Percentiles rank a stretch among this genome's conserved stretches.
Conservation (phyloP, 64 coral and sea anemone species). For the Dendronephthya gigantea region DNA sequence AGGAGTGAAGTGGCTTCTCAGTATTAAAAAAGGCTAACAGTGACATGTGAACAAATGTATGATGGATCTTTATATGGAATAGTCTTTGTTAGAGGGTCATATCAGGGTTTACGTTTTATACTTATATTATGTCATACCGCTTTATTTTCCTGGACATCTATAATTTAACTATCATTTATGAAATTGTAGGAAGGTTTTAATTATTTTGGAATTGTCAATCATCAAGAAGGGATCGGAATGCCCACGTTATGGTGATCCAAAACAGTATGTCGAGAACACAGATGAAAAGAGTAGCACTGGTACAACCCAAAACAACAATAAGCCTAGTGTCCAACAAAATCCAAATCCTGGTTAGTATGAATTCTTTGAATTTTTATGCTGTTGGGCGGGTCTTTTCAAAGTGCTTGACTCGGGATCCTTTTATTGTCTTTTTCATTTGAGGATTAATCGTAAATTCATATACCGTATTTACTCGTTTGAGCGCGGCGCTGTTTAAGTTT, state of each 20-base stretch:
- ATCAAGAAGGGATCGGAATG: constrained; percentile 58
- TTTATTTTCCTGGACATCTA: neutral
- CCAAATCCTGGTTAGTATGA: neutral
- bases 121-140: neutral
- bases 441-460: too few species aligned
- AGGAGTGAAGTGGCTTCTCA: too few species aligned
- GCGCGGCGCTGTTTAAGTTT: too few species aligned
- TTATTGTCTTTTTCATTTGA: too few species aligned
- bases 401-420: too few species aligned
- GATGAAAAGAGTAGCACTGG: neutral
- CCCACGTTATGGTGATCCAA: constrained; percentile 77
- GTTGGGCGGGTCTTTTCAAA: too few species aligned
- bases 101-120: neutral
- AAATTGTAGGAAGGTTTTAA: constrained; percentile 67
- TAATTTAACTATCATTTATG: constrained; percentile 1
- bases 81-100: too few species aligned
- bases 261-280: constrained; percentile 27
- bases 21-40: too few species aligned
- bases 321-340: neutral
- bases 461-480: too few species aligned
- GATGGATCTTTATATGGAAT: too few species aligned
- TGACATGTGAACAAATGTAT: neutral
- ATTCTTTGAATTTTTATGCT: too few species aligned
- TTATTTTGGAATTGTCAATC: constrained; percentile 63
- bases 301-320: neutral